Conservation (phyloP, 2,113 vertebrate genomes). For the Rhegmatorhina hoffmannsi region DNA sequence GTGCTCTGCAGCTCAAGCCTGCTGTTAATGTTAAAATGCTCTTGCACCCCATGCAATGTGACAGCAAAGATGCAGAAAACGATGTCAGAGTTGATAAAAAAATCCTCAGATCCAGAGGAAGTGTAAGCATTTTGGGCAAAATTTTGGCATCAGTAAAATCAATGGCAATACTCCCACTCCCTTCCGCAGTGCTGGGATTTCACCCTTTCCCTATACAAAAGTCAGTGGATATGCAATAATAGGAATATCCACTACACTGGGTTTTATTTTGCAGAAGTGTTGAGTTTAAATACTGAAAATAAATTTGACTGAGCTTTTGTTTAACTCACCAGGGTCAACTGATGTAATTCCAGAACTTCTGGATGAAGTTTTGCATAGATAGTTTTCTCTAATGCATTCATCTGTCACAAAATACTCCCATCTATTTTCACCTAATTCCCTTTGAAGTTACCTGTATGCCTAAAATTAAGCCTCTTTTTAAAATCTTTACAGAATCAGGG, state of each 20-base stretch:
- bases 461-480: constrained; percentile 50
- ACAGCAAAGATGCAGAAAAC: background rate
- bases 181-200: background rate
- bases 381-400: constrained; percentile 5
- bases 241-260: background rate
- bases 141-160: background rate
- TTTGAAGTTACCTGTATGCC: constrained; percentile 56
- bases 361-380: background rate
- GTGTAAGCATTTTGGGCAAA: background rate
- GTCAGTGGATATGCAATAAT: rapidly evolving
- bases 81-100: background rate
- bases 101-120: background rate
- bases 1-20: background rate
- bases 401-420: background rate
- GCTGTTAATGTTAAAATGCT: background rate
- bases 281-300: background rate
- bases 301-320: constrained; percentile 26
- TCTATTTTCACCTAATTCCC: constrained; percentile 37
- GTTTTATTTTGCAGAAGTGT: background rate
- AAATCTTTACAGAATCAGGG: constrained; percentile 45
- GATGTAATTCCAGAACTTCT: constrained; percentile 30
- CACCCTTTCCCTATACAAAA: background rate
- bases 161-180: background rate
- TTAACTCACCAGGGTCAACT: constrained; percentile 32
- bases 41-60: background rate